phyloP scores from a whole-genome alignment of 2,113 vertebrate species.

The Cyphomyrus discorhynchus region DNA sequence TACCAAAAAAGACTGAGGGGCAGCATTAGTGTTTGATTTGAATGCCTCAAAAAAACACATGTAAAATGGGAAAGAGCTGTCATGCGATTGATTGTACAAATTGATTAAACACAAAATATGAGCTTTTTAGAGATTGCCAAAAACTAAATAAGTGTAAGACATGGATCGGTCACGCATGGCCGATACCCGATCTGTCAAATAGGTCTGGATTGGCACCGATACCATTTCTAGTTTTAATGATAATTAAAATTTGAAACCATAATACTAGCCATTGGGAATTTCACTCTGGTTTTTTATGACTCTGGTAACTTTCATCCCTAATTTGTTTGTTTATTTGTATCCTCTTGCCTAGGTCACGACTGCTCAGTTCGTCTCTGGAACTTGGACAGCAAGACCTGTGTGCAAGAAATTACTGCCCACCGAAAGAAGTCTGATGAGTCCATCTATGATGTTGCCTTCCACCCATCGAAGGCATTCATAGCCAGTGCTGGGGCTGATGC shows the following conservation, averaged over 20 bases:
- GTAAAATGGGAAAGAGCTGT: too few species aligned
- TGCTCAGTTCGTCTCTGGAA: slow-evolving; percentile 98
- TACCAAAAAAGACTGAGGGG: too few species aligned
- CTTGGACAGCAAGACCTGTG: slow-evolving; percentile 97
- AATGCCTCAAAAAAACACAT: too few species aligned
- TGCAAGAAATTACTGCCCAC: slow-evolving; percentile 98
- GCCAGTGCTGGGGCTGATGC: slow-evolving; percentile 96
- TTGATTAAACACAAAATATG: too few species aligned
- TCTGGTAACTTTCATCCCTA: background rate
- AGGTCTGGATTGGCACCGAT: too few species aligned
- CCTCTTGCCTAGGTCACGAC: slow-evolving; percentile 77
- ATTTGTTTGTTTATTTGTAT: background rate
- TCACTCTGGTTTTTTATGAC: background rate
- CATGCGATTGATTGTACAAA: too few species aligned
- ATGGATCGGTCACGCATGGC: too few species aligned
- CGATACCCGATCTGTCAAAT: too few species aligned
- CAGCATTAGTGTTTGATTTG: too few species aligned
- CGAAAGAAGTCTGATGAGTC: slow-evolving; percentile 98
- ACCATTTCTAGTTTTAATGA: background rate
- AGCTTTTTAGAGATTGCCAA: too few species aligned
- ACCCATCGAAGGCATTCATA: slow-evolving; percentile 97
- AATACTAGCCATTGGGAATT: background rate
- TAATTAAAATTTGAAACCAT: background rate
- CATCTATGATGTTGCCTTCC: slow-evolving; percentile 98
- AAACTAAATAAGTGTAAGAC: too few species aligned